Evolutionary conservation across 2,113 vertebrate species (phyloP).

Genomic region (Gasterosteus aculeatus): DNA sequence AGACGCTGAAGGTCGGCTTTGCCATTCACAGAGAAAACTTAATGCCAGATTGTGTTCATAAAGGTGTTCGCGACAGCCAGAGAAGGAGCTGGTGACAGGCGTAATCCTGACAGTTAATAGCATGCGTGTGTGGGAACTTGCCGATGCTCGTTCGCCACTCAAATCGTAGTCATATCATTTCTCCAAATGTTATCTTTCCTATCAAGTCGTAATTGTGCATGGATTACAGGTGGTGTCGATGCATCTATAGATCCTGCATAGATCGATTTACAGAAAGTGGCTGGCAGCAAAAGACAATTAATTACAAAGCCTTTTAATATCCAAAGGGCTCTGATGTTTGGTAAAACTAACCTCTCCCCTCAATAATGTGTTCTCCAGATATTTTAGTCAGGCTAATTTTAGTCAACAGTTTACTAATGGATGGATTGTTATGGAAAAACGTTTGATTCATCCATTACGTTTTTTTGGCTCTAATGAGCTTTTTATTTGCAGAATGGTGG

Average conservation of each 20-base stretch:
- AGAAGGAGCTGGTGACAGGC: conserved; percentile 55
- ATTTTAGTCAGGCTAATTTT: conserved; percentile 9
- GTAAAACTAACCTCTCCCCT: not conserved
- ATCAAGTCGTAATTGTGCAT: not conserved
- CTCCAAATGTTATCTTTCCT: conserved; percentile 17
- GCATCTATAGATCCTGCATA: not conserved
- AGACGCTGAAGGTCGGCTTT: conserved; percentile 41
- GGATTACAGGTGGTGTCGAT: not conserved
- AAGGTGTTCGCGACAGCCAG: conserved; percentile 39
- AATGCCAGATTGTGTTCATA: conserved; percentile 41
- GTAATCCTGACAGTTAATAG: conserved; percentile 58
- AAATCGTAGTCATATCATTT: conserved; percentile 23
- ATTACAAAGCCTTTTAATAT: conserved; percentile 33
- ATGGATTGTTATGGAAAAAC: not conserved
- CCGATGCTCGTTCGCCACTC: conserved; percentile 32
- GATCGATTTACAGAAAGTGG: not conserved
- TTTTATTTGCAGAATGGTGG: not conserved
- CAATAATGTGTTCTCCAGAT: not conserved
- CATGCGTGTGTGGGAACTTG: conserved; percentile 53
- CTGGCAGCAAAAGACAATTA: not conserved
- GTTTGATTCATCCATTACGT: not conserved
- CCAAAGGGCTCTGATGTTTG: not conserved
- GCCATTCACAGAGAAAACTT: conserved; percentile 17
- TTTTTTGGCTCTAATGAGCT: not conserved
- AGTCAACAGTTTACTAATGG: not conserved